These are phyloP conservation scores for Hemicrepidius hirtus DNA, from an alignment of 2,888 invertebrate genomes.

Conservation along the genomic window DNA sequence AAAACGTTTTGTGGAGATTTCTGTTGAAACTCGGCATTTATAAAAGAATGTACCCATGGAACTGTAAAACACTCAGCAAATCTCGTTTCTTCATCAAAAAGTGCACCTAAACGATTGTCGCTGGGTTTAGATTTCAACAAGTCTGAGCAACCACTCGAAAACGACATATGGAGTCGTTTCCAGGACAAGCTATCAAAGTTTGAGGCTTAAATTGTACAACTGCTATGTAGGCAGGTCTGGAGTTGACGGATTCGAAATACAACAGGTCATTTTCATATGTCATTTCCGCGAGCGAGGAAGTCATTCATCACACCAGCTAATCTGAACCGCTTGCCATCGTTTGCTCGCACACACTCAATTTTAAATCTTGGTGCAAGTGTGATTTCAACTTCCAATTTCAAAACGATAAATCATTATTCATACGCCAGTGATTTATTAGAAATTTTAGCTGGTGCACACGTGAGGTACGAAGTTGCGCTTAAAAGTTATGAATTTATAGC, in stretches of 20 bases:
- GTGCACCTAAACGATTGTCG: background rate
- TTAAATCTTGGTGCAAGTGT: constrained; percentile 53
- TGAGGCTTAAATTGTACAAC: constrained; percentile 50
- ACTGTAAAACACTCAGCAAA: background rate
- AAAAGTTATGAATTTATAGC: constrained; percentile 51
- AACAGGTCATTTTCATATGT: constrained; percentile 59
- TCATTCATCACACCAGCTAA: constrained; percentile 56
- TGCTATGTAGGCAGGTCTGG: constrained; percentile 40
- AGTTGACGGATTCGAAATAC: constrained; percentile 52
- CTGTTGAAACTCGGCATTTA: no score
- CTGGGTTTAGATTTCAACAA: background rate
- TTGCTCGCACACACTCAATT: constrained; percentile 57
- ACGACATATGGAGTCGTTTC: constrained; percentile 29
- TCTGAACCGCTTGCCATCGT: constrained; percentile 52
- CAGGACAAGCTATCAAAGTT: constrained; percentile 45
- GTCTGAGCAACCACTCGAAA: constrained; percentile 24
- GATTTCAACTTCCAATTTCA: constrained; percentile 51
- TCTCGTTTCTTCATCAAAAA: constrained; percentile 2
- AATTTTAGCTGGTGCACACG: constrained; percentile 49
- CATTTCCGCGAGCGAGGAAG: constrained; percentile 54
- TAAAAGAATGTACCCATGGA: background rate
- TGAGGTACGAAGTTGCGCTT: constrained; percentile 49
- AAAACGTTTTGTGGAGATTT: background rate
- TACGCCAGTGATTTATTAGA: constrained; percentile 49
- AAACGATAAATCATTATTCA: constrained; percentile 50